Evolutionary conservation across 2,888 invertebrate species (phyloP).

Genomic region (Amphipoea lucens): DNA sequence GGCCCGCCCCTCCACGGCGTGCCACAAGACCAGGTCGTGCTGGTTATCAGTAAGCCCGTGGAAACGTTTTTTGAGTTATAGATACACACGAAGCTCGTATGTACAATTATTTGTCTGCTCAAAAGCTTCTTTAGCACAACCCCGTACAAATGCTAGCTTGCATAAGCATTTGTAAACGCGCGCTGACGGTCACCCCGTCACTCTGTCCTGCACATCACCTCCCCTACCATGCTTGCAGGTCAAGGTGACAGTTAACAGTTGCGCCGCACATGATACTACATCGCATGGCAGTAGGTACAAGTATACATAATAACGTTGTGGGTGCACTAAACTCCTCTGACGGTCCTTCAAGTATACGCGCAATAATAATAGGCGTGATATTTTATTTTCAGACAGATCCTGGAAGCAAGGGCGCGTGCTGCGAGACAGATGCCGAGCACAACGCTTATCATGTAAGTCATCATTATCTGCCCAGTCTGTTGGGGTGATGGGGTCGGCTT

Average conservation of each 20-base stretch:
- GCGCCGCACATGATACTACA: too few relatives aligned
- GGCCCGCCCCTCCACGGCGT: too few relatives aligned
- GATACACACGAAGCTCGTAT: neutral
- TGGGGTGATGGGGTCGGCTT: neutral
- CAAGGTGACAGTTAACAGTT: too few relatives aligned
- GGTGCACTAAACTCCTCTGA: neutral
- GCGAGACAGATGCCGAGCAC: slow-evolving; percentile 22
- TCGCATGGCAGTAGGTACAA: too few relatives aligned
- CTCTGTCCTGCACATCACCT: too few relatives aligned
- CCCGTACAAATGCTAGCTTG: neutral
- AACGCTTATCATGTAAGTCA: neutral
- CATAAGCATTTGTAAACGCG: too few relatives aligned
- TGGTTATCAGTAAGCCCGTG: neutral
- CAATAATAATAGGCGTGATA: neutral
- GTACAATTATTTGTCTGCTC: neutral
- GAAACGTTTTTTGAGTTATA: too few relatives aligned
- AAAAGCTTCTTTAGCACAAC: neutral
- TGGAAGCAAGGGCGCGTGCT: slow-evolving; percentile 33
- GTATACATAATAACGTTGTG: too few relatives aligned
- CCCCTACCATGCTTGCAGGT: too few relatives aligned
- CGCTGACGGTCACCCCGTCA: too few relatives aligned
- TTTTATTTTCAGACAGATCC: slow-evolving; percentile 26
- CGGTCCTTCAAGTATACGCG: neutral
- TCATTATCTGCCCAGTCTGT: neutral
- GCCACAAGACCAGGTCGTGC: neutral